Conservation (phyloP, 1,140 invertebrate genomes). For the Bombus cullumanus region DNA sequence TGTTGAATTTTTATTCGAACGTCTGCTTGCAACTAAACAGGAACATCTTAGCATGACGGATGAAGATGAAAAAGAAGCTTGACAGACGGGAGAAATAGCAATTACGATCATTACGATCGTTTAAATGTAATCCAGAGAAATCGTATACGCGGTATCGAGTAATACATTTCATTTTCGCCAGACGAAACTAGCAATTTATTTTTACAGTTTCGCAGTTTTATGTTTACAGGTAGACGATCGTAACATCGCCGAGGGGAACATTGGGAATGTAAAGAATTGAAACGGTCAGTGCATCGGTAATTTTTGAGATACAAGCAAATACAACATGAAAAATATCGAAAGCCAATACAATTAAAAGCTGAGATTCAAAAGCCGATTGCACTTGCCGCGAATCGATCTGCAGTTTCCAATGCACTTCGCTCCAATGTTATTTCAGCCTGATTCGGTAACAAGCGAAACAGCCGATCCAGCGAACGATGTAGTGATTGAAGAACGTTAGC, state of each 20-base stretch:
- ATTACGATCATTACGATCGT: not conserved
- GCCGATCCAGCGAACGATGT: not conserved
- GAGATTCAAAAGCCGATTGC: slow-evolving; percentile 18
- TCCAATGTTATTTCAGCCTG: not conserved
- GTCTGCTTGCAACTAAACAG: no score
- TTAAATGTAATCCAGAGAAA: not conserved
- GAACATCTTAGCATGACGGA: not conserved
- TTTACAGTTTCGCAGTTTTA: not conserved
- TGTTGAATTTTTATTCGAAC: not conserved
- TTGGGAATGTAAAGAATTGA: not conserved
- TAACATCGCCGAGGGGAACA: not conserved
- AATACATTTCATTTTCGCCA: not conserved
- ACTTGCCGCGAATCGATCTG: not conserved
- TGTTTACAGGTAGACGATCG: not conserved
- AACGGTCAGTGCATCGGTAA: not conserved
- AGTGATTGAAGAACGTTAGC: not conserved
- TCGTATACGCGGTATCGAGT: not conserved
- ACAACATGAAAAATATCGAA: not conserved
- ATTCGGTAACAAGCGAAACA: slow-evolving; percentile 16
- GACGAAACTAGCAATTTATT: no score
- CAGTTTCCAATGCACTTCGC: not conserved
- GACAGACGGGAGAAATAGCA: not conserved
- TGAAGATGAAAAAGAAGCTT: no score
- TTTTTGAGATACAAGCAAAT: not conserved
- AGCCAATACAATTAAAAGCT: slow-evolving; percentile 13